A percentile compares a stretch with the other conserved stretches of the same genome.
Evolutionary conservation across 2,888 invertebrate genomes (phyloP).

Genomic region (Dendrolimus houi): DNA sequence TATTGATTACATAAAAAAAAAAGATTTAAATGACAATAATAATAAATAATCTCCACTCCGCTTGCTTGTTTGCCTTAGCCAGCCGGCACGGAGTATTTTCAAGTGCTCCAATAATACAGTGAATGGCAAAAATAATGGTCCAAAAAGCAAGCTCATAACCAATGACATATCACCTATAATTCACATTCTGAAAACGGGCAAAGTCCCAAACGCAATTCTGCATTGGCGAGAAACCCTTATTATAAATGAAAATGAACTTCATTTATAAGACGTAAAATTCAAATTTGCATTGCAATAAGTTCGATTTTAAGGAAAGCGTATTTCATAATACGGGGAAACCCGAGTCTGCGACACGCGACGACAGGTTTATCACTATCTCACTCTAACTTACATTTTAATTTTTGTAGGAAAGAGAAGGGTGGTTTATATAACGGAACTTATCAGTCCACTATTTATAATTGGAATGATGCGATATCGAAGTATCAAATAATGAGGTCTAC

Average conservation of each 20-base stretch:
- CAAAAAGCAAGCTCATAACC: not conserved
- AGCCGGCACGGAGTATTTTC: too few species aligned
- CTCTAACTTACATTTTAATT: conserved; percentile 12
- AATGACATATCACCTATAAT: too few species aligned
- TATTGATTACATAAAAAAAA: too few species aligned
- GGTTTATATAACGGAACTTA: conserved; percentile 49
- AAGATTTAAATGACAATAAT: too few species aligned
- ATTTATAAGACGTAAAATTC: conserved; percentile 1
- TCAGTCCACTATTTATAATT: conserved; percentile 60
- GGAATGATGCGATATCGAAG: conserved; percentile 40
- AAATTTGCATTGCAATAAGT: conserved; percentile 27
- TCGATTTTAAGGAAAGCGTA: conserved; percentile 31
- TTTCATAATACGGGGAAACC: conserved; percentile 40
- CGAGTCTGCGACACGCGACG: conserved; percentile 38
- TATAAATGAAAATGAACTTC: too few species aligned
- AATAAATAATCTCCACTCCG: too few species aligned
- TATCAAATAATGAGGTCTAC: conserved; percentile 41
- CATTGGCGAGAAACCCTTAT: too few species aligned
- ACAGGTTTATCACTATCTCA: conserved; percentile 36
- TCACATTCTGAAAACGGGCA: too few species aligned
- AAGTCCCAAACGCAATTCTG: too few species aligned
- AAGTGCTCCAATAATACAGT: too few species aligned
- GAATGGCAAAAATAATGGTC: not conserved
- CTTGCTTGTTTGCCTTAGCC: too few species aligned
- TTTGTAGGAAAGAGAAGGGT: conserved; percentile 23